Conservation (phyloP, 1,140 invertebrate genomes). For the Zaprionus nigranus region DNA sequence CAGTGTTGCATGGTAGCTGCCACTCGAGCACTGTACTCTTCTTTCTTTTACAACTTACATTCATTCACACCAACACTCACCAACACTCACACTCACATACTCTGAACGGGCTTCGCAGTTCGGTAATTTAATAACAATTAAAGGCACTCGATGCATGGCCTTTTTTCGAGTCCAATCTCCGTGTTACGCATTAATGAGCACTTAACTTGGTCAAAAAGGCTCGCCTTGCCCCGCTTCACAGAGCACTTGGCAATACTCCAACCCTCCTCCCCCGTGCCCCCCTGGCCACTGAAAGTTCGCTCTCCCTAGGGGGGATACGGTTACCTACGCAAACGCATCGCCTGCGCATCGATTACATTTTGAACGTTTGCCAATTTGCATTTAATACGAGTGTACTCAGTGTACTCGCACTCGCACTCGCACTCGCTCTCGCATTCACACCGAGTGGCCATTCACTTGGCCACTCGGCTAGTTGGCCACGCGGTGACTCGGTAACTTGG, state of each 20-base stretch:
- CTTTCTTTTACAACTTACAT: conserved; percentile 24
- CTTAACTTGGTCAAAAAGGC: conserved; percentile 83
- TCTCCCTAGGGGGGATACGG: conserved; percentile 29
- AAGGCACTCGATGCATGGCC: conserved; percentile 79
- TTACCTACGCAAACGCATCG: conserved; percentile 75
- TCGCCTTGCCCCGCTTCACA: conserved; percentile 69
- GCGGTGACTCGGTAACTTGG: conserved; percentile 18
- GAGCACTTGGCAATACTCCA: not conserved
- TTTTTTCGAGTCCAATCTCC: conserved; percentile 77
- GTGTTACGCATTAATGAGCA: conserved; percentile 84
- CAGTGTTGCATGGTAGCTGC: not conserved
- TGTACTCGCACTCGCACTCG: conserved; percentile 31
- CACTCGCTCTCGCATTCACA: conserved; percentile 21
- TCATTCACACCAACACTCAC: conserved; percentile 17
- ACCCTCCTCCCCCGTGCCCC: not conserved
- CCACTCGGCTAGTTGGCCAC: conserved; percentile 28
- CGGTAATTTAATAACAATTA: conserved; percentile 83
- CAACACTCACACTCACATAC: conserved; percentile 18
- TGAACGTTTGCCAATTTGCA: conserved; percentile 81
- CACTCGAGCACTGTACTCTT: not conserved
- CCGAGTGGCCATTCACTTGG: conserved; percentile 40
- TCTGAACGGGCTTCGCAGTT: conserved; percentile 43
- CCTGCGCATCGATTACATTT: conserved; percentile 79
- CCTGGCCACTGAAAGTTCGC: not conserved
- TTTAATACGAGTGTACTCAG: conserved; percentile 44